Evolutionary conservation across 2,113 vertebrate genomes (phyloP).

Genomic region (Bubo blakistoni): DNA sequence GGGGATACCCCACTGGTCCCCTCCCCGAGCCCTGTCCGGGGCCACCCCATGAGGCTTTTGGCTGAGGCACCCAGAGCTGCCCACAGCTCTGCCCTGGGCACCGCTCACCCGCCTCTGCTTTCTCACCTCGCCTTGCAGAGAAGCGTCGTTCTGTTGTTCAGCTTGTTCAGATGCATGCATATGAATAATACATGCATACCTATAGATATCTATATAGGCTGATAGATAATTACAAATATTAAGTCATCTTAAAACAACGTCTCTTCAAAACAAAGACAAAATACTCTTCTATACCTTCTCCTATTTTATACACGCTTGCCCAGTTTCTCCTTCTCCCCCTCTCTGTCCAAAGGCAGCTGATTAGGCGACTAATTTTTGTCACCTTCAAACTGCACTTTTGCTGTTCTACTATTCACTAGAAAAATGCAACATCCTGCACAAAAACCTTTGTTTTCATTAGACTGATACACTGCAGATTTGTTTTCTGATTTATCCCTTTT

Average conservation of each 20-base stretch:
- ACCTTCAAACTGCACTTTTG: background rate
- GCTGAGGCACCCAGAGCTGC: background rate
- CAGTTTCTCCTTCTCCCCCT: background rate
- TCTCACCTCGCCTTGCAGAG: background rate
- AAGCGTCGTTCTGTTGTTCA: accelerated
- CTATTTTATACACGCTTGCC: background rate
- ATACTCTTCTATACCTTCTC: background rate
- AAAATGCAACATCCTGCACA: background rate
- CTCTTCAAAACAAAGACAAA: background rate
- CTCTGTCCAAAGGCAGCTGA: background rate
- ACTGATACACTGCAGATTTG: background rate
- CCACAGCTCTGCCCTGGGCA: background rate
- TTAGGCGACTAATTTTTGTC: background rate
- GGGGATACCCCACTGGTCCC: background rate
- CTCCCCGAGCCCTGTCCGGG: too few species aligned
- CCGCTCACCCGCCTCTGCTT: background rate
- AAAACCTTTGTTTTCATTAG: background rate
- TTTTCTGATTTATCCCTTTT: background rate
- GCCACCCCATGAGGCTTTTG: too few species aligned
- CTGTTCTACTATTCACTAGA: background rate
- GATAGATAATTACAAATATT: background rate
- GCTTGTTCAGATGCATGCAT: background rate
- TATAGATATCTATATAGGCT: background rate
- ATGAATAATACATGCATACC: accelerated
- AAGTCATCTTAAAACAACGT: background rate